phyloP scores from a whole-genome alignment of 2,888 invertebrate species.

The Taphrorychus bicolor region DNA sequence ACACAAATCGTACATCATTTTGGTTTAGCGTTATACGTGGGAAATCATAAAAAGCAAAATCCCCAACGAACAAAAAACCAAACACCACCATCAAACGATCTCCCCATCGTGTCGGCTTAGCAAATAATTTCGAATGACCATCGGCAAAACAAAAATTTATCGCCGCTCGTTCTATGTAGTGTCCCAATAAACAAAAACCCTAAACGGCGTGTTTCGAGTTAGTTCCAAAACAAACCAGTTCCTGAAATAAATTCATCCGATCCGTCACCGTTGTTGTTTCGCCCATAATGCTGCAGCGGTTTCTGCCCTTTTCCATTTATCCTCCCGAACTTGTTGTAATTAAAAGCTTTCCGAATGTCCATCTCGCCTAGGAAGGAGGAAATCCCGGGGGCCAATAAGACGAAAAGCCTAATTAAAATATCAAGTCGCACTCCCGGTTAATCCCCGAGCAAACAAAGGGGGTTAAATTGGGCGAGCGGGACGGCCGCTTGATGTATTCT shows the following conservation, averaged over 20 bases:
- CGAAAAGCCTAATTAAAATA: conserved; percentile 24
- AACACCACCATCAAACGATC: no score
- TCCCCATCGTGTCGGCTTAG: no score
- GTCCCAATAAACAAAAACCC: conserved; percentile 14
- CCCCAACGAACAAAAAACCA: no score
- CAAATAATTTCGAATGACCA: no score
- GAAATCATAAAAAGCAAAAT: no score
- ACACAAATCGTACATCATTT: no score
- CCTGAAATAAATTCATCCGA: conserved; percentile 3
- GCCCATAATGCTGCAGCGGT: neutral
- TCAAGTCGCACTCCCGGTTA: conserved; percentile 19
- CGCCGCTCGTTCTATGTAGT: neutral
- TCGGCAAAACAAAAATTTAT: conserved; percentile 5
- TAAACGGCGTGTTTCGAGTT: conserved; percentile 9
- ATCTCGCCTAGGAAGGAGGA: neutral
- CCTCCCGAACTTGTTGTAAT: neutral
- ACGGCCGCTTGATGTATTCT: conserved; percentile 5
- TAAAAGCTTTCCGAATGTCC: conserved; percentile 17
- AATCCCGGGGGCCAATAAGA: conserved; percentile 17
- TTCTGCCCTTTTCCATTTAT: neutral
- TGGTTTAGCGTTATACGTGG: no score
- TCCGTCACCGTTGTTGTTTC: conserved; percentile 3
- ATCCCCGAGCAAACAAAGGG: conserved; percentile 20
- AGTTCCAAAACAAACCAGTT: conserved; percentile 3
- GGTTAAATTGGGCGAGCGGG: conserved; percentile 15